Evolutionary conservation across 1,140 invertebrate genomes (phyloP), one percentile per base, ranked within the genome.

Genomic region (Drosophila sturtevanti): DNA sequence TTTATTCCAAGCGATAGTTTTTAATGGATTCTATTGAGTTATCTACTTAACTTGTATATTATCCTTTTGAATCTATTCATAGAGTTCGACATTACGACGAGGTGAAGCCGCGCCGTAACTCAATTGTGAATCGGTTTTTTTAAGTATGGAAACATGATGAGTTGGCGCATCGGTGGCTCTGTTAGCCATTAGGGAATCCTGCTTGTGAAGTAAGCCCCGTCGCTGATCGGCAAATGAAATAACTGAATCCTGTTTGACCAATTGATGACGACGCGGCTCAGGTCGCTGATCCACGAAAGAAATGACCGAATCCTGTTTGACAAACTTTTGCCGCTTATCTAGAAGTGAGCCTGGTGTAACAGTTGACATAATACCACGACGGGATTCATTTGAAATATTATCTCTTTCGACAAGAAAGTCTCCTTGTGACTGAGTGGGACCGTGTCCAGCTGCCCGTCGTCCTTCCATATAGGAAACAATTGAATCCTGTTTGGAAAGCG

Each of bases 281-380:
- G 90, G 91, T 24, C 91, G 84, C 68, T 91, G 89, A 62, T 92
- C 91, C 16, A 91, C 91, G 70, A 92, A 92, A 9, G 91, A 92
- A 16, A 92, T 90, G 18, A 92, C 90, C 37, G 91, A 92, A 68
- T 92, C 91, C 77, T 92, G 91, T 63, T 92, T 92, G 0, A 92
- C 89, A 48, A 92, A 89, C 22, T 92, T 90, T 55, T 92, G 91
- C 0, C 91, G 69, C 22, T 92, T 91, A 38, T 91, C 82, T 7
- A 82, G n/a, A 27, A 86, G 16, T 35, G 77, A 77, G 14, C 76
- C 59, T 24, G 75, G 62, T 1, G 76, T 52, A 24, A 76, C 61
- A 31, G 27, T 31, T 31, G 27, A 31, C 5, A 31, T 31, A 31
- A 31, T 31, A 6, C 27, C 27, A 0, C 85, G 89, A 4, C 85